Evolutionary conservation across 2,113 vertebrate species (phyloP), one percentile per base, ranked within the genome.

Genomic region (Dicaeum eximium): DNA sequence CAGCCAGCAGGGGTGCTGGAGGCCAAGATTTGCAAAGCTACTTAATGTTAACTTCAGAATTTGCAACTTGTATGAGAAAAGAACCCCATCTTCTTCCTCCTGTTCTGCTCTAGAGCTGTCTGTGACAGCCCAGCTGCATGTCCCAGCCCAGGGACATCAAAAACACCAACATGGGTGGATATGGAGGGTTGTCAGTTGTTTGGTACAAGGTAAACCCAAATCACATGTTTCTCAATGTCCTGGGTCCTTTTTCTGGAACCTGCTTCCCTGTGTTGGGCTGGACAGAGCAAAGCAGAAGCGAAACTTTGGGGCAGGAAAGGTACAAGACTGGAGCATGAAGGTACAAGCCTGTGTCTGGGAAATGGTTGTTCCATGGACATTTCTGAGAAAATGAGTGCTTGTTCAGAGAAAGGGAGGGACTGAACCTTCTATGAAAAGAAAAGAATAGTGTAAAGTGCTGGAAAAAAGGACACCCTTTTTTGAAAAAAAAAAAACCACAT

Each of bases 1-100:
- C 77, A 92, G 86, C 95, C 95, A 89, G 86, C 77, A 84, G 92
- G 83, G 83, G 88, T 91, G 91, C 94, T 92, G 92, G 64, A 94
- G 58, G 78, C 71, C 84, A 81, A 82, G 81, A 40, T 94, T 95
- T 97, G 87, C 62, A 66, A 80, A 83, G 42, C 18, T 73, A 18
- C 27, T 33, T 82, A 61, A 47, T 37, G 38, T 16, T 33, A 65
- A 73, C 15, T 85, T 90, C 30, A 80, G 44, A 87, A 73, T 62
- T 72, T 77, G 18, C 42, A 69, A 47, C 25, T 80, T 92, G 42
- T 50, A 38, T 38, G 8, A 25, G 60, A 9, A 66, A 77, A 54
- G 62, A 45, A 0, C 0, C 4, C 11, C 24, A 21, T 31, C 13
- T 61, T 54, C 7, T 77, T 77, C 37, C 27, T 94, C 21, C 35